These are phyloP conservation scores for Avahi laniger DNA, from an alignment of 2,797 vertebrate species.

Conservation along the genomic window DNA sequence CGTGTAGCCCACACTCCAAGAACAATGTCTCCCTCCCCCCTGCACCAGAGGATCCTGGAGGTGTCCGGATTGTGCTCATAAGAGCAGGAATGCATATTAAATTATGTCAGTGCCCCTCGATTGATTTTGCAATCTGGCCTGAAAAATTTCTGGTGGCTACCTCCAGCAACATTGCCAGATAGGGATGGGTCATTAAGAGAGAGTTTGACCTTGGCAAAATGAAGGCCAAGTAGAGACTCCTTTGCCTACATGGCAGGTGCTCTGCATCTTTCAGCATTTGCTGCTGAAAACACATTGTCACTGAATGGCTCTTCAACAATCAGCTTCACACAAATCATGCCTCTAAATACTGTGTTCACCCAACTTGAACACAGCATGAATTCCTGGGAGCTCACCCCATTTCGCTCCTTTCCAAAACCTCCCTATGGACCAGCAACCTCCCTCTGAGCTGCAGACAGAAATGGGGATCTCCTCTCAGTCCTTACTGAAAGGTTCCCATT, in stretches of 20 bases:
- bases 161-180: not conserved
- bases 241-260: not conserved
- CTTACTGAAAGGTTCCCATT: not conserved
- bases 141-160: not conserved
- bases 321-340: not conserved
- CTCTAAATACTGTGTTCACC: not conserved
- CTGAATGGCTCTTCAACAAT: not conserved
- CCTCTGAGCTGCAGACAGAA: not conserved
- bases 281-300: not conserved
- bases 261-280: not conserved
- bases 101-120: not conserved
- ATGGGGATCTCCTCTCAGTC: not conserved
- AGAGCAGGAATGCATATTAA: not conserved
- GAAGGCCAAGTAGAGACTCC: not conserved
- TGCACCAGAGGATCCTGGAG: not conserved
- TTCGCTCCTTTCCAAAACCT: not conserved
- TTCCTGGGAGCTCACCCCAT: not conserved
- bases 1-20: not conserved
- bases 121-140: not conserved
- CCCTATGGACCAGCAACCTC: not conserved
- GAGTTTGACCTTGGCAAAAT: not conserved
- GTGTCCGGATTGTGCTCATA: rapidly evolving
- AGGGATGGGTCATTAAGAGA: not conserved
- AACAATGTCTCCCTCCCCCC: not conserved
- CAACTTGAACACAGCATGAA: not conserved